Conservation (phyloP, 2,797 vertebrate genomes). For the Calcarius lapponicus region DNA sequence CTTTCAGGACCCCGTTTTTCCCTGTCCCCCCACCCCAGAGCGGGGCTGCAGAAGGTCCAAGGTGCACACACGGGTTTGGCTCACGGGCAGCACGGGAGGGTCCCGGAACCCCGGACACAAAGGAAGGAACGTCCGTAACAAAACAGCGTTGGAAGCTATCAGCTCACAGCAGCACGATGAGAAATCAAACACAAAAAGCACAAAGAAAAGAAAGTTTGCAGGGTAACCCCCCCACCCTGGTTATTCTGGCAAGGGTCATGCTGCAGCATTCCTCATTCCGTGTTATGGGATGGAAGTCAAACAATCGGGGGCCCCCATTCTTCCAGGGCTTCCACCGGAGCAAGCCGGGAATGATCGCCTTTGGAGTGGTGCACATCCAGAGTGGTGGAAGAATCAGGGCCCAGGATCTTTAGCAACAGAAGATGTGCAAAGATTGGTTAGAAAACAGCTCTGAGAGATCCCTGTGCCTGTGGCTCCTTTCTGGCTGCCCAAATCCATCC, state of each 20-base stretch:
- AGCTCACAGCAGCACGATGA: constrained; percentile 68
- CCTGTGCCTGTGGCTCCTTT: neutral
- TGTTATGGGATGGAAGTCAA: constrained; percentile 65
- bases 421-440: constrained; percentile 67
- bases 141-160: constrained; percentile 63
- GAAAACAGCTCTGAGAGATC: constrained; percentile 69
- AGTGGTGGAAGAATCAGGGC: neutral
- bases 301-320: constrained; percentile 34
- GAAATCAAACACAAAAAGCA: constrained; percentile 50
- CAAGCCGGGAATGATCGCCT: neutral
- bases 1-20: neutral
- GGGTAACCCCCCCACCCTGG: neutral
- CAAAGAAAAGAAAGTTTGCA: constrained; percentile 54
- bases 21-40: neutral
- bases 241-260: constrained; percentile 68
- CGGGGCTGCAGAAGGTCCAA: constrained; percentile 10
- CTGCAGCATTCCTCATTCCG: constrained; percentile 72
- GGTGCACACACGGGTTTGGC: neutral
- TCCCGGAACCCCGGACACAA: constrained; percentile 51
- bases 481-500: neutral
- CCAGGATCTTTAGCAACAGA: constrained; percentile 56
- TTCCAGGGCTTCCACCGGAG: constrained; percentile 8
- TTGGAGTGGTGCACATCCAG: neutral
- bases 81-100: neutral
- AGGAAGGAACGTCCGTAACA: constrained; percentile 40